phyloP scores from a whole-genome alignment of 2,113 vertebrate species.

The Heterotilapia buettikoferi region DNA sequence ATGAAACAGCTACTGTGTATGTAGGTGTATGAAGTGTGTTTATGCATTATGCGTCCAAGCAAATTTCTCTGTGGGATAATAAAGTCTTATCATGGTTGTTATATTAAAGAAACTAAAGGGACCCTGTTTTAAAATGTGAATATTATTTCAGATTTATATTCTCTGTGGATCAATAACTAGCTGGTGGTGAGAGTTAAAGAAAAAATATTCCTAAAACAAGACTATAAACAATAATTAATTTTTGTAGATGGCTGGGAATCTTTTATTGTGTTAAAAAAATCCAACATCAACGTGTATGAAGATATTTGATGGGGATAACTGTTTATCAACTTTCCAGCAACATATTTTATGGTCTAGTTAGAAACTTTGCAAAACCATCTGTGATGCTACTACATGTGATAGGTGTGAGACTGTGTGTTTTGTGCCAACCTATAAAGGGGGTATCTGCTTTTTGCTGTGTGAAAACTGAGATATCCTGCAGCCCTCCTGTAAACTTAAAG shows the following conservation, averaged over 20 bases:
- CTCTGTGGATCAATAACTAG: background rate
- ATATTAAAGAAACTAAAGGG: background rate
- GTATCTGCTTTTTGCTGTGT: background rate
- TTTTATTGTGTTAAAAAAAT: background rate
- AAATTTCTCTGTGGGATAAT: background rate
- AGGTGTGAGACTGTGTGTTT: background rate
- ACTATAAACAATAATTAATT: accelerated
- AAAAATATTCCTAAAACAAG: background rate
- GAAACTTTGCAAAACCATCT: background rate
- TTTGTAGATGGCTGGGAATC: background rate
- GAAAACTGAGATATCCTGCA: background rate
- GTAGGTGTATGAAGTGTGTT: background rate
- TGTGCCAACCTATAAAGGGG: background rate
- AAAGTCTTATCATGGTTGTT: background rate
- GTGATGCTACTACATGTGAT: background rate
- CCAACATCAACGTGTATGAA: background rate
- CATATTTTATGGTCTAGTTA: background rate
- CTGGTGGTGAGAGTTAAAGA: background rate
- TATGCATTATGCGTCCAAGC: background rate
- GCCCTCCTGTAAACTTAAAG: background rate
- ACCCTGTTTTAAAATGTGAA: background rate
- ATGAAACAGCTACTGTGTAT: background rate
- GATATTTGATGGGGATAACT: background rate
- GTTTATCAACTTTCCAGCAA: background rate
- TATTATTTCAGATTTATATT: background rate